Evolutionary conservation across 2,113 vertebrate species (phyloP), one percentile per base, ranked within the genome.

Genomic region (Notothenia rossii): DNA sequence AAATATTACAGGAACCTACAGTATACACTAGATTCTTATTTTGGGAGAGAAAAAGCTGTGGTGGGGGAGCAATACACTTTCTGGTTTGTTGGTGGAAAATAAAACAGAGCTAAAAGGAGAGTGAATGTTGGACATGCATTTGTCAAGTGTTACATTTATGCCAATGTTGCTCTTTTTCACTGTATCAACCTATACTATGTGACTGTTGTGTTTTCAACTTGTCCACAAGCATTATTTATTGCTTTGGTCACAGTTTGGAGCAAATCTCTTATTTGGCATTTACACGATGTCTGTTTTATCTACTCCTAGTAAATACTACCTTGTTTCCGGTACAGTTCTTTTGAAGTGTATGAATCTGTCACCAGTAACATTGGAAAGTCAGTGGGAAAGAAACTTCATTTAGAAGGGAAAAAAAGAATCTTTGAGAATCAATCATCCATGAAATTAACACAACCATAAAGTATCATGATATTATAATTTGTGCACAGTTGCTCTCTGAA

Each of bases 361-460:
- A 67, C 53, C 51, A 14, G 58, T 46, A 53, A 66, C 8, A 36
- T 75, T 20, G 60, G 46, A 68, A 68, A 54, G 49, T 54, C 74
- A 65, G 4, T 46, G 22, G 65, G 15, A 43, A 67, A 66, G 60
- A 72, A 87, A 74, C 53, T 64, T 58, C 1, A 72, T 76, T 83
- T 40, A 58, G 74, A 53, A n/a, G 10, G 25, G 50, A 33, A 49
- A 75, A 81, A 85, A 80, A 4, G 12, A 62, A 71, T 71, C 76
- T 88, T 88, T 79, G 54, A 56, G 33, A 86, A 67, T 82, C 64
- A 22, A 79, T 86, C 80, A 84, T 63, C 89, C 90, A 80, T 91
- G 87, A 93, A 94, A 92, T 86, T 72, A 92, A 91, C 85, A 88
- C 51, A 80, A 72, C 60, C 77, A 79, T 76, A 75, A 84, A 64